Evolutionary conservation across 1,140 invertebrate species (phyloP).

Genomic region (Anoplolepis gracilipes): DNA sequence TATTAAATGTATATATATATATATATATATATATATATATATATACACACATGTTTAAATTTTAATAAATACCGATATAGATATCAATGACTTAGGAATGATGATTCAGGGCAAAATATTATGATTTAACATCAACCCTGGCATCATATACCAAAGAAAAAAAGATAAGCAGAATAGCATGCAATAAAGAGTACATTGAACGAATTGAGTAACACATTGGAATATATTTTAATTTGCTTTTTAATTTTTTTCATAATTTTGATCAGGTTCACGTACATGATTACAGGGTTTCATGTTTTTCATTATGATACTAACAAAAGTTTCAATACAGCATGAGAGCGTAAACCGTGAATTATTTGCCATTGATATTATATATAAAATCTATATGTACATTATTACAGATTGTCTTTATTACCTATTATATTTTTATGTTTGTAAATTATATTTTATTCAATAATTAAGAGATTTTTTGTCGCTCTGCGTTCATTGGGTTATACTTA

Average conservation of each 20-base stretch:
- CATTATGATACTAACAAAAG: constrained; percentile 9
- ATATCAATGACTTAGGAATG: neutral
- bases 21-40: neutral
- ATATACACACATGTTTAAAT: neutral
- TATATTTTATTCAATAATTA: constrained; percentile 13
- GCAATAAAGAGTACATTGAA: neutral
- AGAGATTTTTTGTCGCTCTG: constrained; percentile 14
- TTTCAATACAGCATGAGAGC: neutral
- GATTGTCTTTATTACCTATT: constrained; percentile 9
- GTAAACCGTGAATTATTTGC: neutral
- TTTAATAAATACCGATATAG: neutral
- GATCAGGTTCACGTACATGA: constrained; percentile 12
- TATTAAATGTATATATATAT: neutral
- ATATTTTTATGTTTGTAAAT: constrained; percentile 8
- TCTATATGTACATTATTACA: neutral
- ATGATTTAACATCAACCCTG: constrained; percentile 34
- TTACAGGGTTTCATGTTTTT: constrained; percentile 31
- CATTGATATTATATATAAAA: neutral
- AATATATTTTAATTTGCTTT: constrained; percentile 22
- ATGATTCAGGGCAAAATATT: neutral
- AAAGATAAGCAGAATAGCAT: neutral
- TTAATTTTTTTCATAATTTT: constrained; percentile 28
- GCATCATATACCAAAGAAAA: constrained; percentile 19
- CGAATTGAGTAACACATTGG: constrained; percentile 1
- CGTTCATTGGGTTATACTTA: constrained; percentile 2